Evolutionary conservation across 2,797 vertebrate genomes (phyloP), one percentile per base, ranked within the genome.

Genomic region (Cryptoprocta ferox): DNA sequence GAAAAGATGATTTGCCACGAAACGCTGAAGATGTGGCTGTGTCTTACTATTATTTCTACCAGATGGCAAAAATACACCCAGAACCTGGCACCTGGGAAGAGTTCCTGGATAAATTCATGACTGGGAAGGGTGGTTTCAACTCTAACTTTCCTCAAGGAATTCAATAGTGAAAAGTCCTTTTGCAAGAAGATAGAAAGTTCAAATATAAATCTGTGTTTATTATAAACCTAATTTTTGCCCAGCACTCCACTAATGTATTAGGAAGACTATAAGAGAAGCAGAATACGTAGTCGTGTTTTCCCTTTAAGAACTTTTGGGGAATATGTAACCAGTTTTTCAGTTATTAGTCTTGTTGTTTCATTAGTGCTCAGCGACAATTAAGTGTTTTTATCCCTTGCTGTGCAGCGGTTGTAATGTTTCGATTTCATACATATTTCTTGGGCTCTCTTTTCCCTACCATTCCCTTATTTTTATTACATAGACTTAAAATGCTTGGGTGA

Each of bases 21-120:
- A 99, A 99, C 0, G 98, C 98, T 78, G 99, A 99, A 95, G 99
- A 99, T 0, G 98, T 98, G 61, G 98, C 97, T 0, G 95, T 99
- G 16, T 99, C 98, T 61, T 99, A 35, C 92, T 99, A 98, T 94
- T 97, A 99, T 89, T 99, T 99, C 71, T 98, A 99, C 9, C 70
- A 98, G 66, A 99, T 99, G 99, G 99, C 98, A 92, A 97, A 98
- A 30, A 6, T 98, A 0, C 93, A 98, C 0, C 98, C 98, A 0
- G 97, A 98, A 0, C 98, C 99, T 0, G 98, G 98, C 1, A 95
- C 96, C 0, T 99, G 98, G 99, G 96, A 98, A 1, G 91, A 97
- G 16, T 99, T 98, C 68, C 56, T 99, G 39, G 97, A 99, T 42
- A 70, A 97, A 82, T 99, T 99, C 91, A 98, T 99, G 93, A 81